Evolutionary conservation across 2,888 invertebrate species (phyloP).

Genomic region (Noctua fimbriata): DNA sequence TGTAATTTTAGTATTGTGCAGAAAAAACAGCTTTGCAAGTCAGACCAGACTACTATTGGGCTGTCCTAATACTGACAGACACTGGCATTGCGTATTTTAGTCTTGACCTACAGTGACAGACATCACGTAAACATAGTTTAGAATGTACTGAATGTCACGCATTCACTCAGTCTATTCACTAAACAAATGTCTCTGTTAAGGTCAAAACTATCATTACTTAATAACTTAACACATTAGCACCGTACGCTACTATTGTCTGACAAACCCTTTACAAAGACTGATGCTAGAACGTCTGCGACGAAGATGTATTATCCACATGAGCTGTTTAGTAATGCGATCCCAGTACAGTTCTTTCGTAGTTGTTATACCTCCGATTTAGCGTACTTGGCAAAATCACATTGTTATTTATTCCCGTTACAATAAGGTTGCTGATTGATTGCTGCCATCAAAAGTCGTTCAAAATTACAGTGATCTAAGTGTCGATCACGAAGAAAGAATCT

Average conservation of each 20-base stretch:
- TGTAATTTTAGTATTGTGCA: not conserved
- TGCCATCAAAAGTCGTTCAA: not conserved
- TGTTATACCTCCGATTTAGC: not conserved
- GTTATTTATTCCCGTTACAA: not conserved
- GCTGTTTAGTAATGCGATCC: slow-evolving; percentile 36
- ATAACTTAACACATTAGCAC: slow-evolving; percentile 32
- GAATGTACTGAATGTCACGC: slow-evolving; percentile 36
- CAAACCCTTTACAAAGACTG: slow-evolving; percentile 39
- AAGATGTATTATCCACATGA: slow-evolving; percentile 48
- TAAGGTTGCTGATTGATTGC: not conserved
- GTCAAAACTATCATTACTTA: slow-evolving; percentile 45
- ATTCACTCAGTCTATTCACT: slow-evolving; percentile 38
- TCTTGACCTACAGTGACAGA: slow-evolving; percentile 30
- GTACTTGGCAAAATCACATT: not conserved
- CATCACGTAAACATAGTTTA: not conserved
- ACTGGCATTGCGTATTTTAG: not conserved
- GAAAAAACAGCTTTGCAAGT: not conserved
- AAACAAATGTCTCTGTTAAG: slow-evolving; percentile 33
- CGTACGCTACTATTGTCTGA: slow-evolving; percentile 21
- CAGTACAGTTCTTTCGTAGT: slow-evolving; percentile 2
- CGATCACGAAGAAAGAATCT: too few species aligned
- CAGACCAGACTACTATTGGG: not conserved
- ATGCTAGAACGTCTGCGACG: slow-evolving; percentile 33
- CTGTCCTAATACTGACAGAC: not conserved
- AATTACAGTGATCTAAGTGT: too few species aligned